Evolutionary conservation across 2,113 vertebrate genomes (phyloP), one percentile per base, ranked within the genome.

Genomic region (Alethe castanea): DNA sequence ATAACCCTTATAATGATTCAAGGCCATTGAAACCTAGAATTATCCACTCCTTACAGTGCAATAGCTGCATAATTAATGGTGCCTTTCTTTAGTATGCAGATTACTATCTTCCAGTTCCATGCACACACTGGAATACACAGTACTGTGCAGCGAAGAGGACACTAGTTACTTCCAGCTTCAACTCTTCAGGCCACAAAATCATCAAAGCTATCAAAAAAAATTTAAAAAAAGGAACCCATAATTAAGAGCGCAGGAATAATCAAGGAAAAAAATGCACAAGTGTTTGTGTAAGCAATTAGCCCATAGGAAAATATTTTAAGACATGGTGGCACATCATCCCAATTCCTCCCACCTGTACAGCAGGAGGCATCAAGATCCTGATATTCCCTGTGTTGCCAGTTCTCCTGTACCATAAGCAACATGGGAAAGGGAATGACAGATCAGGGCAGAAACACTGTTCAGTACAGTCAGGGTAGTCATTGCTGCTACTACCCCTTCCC

Each of bases 1-100:
- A 71, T 66, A 70, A 52, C 24, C 24, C 53, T 62, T 85, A 24
- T 44, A 70, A 84, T 29, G 29, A 86, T 42, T 83, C 38, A 56
- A 78, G 45, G 48, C 29, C 36, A 80, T 2, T 33, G 64, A 94
- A 91, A 87, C 56, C 66, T 67, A 83, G 61, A 94, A 89, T 94
- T 77, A 95, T 50, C 77, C 78, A 50, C 72, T 84, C 64, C 56
- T 86, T 47, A 50, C 44, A 78, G 33, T 19, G 38, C 52, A 78
- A 31, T 35, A 81, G 24, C 35, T 78, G 59, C 59, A 59, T 70
- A 89, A 94, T 78, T 89, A 86, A 71, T 62, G 11, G 22, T 61
- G 45, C 12, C 60, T 96, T 86, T 50, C 60, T 83, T 94, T 80
- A 92, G 66, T 29, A 59, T 44, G 29, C 42, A 83, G 36, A 70